Conservation (phyloP, 2,888 invertebrate genomes). For the Brachyptera risi region DNA sequence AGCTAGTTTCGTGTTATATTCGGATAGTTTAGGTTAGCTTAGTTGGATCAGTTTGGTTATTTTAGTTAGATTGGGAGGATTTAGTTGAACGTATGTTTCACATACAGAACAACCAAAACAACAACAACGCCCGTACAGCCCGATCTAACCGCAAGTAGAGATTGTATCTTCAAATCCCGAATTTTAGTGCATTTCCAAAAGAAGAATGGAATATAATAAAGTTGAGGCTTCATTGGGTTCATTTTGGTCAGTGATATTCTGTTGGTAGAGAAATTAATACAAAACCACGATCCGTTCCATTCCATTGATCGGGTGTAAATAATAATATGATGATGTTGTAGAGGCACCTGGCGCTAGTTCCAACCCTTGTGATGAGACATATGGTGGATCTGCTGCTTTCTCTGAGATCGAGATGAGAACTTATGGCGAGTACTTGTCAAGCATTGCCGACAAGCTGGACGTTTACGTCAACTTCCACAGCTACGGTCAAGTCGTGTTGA, state of each 20-base stretch:
- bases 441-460: conserved; percentile 50
- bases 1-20: neutral
- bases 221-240: too few relatives aligned
- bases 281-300: too few relatives aligned
- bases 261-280: too few relatives aligned
- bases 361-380: conserved; percentile 1
- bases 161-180: too few relatives aligned
- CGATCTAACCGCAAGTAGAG: too few relatives aligned
- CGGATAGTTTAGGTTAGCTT: neutral
- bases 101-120: neutral
- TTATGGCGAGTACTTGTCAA: conserved; percentile 49
- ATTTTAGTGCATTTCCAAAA: too few relatives aligned
- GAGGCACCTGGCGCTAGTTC: conserved; percentile 57
- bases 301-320: too few relatives aligned
- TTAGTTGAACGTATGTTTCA: neutral
- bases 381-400: conserved; percentile 50
- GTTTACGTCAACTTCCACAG: conserved; percentile 71
- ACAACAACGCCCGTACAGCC: neutral
- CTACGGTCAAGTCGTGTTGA: conserved; percentile 63
- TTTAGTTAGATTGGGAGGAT: too few relatives aligned
- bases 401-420: conserved; percentile 54
- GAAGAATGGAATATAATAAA: too few relatives aligned
- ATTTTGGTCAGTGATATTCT: too few relatives aligned
- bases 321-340: too few relatives aligned
- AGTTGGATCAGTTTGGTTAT: neutral